Evolutionary conservation across 2,797 vertebrate genomes (phyloP), one percentile per base, ranked within the genome.

Genomic region (Austrolebias charrua): DNA sequence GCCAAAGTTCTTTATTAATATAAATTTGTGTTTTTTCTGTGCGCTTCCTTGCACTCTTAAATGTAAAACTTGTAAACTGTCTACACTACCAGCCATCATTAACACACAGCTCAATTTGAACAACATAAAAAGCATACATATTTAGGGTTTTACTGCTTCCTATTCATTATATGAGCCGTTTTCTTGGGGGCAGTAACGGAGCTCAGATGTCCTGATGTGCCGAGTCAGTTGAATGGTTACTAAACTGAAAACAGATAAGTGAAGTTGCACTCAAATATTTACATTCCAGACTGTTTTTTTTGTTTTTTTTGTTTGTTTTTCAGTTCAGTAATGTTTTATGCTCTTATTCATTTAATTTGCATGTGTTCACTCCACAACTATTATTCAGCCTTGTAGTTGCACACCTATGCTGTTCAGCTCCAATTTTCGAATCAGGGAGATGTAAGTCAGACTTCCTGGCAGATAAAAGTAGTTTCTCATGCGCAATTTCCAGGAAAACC

Each of bases 401-500:
- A 60, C 48, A 31, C 24, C 5, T 40, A 75, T 43, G 58, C 64
- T 50, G 20, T 40, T 72, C 4, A 45, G 40, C 65, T 79, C 55
- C 72, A 60, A 58, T 52, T 78, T 76, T 60, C 71, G 42, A 28
- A 52, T 57, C 5, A 14, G 52, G 35, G 56, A 40, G 58, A 73
- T 71, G 71, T 55, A 40, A 70, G 55, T 57, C 29, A 8, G 46
- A 66, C 63, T 85, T 85, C 78, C 83, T 70, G 79, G 76, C 76
- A 86, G 61, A 81, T 72, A 59, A 82, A 80, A 76, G 78, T 73
- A 81, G 76, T 76, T 79, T 89, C 83, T 82, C 78, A 80, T 82
- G 80, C 69, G 82, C 75, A 84, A 71, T 87, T 90, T 89, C 87
- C 87, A 83, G 82, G 83, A 8, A 57, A 61, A 88, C 85, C 85